Evolutionary conservation across 2,113 vertebrate species (phyloP), one percentile per base, ranked within the genome.

Genomic region (Daphoenositta chrysoptera): DNA sequence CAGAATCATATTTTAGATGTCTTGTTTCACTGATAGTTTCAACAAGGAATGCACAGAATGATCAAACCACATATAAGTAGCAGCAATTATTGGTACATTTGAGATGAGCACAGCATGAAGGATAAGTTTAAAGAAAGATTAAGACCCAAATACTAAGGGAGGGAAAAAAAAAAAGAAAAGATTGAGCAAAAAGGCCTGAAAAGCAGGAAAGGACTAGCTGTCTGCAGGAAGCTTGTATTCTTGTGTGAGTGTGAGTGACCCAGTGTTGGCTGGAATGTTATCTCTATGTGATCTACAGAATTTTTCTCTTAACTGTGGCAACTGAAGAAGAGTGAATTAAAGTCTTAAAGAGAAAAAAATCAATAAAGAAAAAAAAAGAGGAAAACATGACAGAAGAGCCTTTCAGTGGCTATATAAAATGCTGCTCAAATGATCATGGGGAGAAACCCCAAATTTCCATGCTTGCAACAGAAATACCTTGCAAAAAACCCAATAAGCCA

Each of bases 81-180:
- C 83, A 94, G 97, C 97, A 98, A 98, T 98, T 98, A 98, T 98
- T 97, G 97, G 96, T 97, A 97, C 94, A 96, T 97, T 98, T 98
- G 96, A 97, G 97, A 97, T 97, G 96, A 97, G 92, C 97, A 98
- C 97, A 98, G 97, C 86, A 0, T 96, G 98, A 97, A 97, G 93
- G 94, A 89, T 96, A 97, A 98, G 75, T 96, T 95, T 97, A 96
- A 97, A 97, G 97, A 94, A 98, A 98, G 96, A 98, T 97, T 98
- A 97, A 97, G 97, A 97, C 93, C 93, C 96, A 97, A 97, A 98
- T 97, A 97, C 94, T 97, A 97, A 97, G 89, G 83, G 92, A 97
- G 66, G 81, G 35, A 75, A 63, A 84, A 92, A 80, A 92, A 80
- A 82, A 95, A 93, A 93, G 85, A 97, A 97, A 97, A 97, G 83